These are phyloP conservation scores for Danio aesculapii DNA, from an alignment of 2,797 vertebrate species.

Conservation along the genomic window DNA sequence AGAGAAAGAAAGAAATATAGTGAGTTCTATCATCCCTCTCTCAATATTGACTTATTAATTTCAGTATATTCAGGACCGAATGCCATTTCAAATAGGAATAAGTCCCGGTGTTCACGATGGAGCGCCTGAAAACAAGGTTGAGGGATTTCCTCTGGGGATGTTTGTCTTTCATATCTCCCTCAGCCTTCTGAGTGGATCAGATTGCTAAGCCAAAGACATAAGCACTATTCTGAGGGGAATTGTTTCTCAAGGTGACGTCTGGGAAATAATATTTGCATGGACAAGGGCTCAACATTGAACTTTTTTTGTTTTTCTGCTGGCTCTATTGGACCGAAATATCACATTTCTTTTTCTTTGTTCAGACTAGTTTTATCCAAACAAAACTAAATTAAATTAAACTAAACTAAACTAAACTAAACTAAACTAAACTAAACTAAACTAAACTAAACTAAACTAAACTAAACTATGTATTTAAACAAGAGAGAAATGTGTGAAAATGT, in stretches of 20 bases:
- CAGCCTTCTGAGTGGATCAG: conserved; percentile 42
- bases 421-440: too few relatives aligned
- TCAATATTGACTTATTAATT: conserved; percentile 49
- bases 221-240: conserved; percentile 22
- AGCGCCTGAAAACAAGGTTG: conserved; percentile 36
- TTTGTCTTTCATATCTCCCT: conserved; percentile 34
- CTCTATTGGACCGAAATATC: too few relatives aligned
- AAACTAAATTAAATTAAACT: too few relatives aligned
- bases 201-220: conserved; percentile 33
- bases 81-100: conserved; percentile 43
- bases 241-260: conserved; percentile 14
- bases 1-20: conserved; percentile 21
- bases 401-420: too few relatives aligned
- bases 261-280: conserved; percentile 26
- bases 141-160: conserved; percentile 41
- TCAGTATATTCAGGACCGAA: conserved; percentile 20
- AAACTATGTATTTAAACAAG: too few relatives aligned
- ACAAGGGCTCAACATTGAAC: not conserved
- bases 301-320: not conserved
- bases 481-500: too few relatives aligned
- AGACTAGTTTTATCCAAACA: too few relatives aligned
- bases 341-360: too few relatives aligned
- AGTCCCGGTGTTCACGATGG: conserved; percentile 35
- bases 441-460: too few relatives aligned
- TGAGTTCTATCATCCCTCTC: conserved; percentile 7